Evolutionary conservation across 2,888 invertebrate species (phyloP), one percentile per base, ranked within the genome.

Genomic region (Muscina levida): DNA sequence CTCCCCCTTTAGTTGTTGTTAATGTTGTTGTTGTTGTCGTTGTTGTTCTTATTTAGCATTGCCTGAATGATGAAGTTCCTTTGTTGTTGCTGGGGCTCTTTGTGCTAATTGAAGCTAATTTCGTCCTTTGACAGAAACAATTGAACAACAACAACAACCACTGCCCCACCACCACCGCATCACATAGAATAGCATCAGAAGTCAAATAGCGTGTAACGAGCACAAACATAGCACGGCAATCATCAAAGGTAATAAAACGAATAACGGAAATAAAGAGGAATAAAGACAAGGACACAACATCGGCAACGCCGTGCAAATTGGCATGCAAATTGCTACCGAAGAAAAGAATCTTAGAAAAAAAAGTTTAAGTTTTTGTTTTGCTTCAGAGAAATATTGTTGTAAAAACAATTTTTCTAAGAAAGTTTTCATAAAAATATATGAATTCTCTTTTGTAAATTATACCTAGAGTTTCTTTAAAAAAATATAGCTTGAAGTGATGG

Each of bases 41-140:
- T 51, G 8, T 51, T 51, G 3, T 2, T 67, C 2, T 2, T 4
- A 3, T 56, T 24, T 26, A 13, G 26, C 2, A 56, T 13, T 44
- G 24, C 3, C 5, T 44, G 59, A 5, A n/a, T 42, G 13, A 15
- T 57, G 42, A 22, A 22, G 42, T 26, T 67, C 53, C 17, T 78
- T 73, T 67, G 22, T 53, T 72, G 37, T 37, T 42, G 37, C 46
- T 67, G 13, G 26, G n/a, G n/a, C n/a, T 48, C 19, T 68, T 72
- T 31, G 13, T 66, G 65, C 73, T 77, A 77, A 74, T 74, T 77
- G 80, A 77, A 77, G 77, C 77, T 74, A 81, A 81, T 81, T 81
- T 71, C 39, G 73, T 77, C 46, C 71, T 46, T 72, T 77, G 74
- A 56, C 71, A 56, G 22, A 74, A 62, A 42, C 62, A 42, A 42